Evolutionary conservation across 35 echinoderm and acorn worm species (phyloP).

Genomic region (Apostichopus japonicus): DNA sequence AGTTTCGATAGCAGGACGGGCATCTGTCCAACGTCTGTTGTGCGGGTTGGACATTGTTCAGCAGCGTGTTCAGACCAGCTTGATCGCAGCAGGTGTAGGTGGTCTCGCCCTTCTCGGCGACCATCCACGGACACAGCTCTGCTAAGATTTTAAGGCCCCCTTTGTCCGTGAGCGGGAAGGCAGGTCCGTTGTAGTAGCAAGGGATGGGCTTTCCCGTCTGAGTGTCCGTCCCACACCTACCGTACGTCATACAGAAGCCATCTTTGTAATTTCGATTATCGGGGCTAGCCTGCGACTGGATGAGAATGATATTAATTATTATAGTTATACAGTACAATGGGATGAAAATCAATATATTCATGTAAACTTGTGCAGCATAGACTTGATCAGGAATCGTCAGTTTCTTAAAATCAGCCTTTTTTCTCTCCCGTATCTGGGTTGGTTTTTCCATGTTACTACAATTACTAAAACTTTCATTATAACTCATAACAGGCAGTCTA

Average conservation of each 20-base stretch:
- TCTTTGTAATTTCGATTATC: conserved; percentile 52
- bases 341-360: no score
- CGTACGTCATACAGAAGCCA: conserved; percentile 84
- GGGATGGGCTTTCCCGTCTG: conserved; percentile 54
- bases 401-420: no score
- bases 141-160: conserved; percentile 70
- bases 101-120: conserved; percentile 23
- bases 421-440: no score
- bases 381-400: no score
- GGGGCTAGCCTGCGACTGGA: background rate
- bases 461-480: no score
- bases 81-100: conserved; percentile 81
- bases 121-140: conserved; percentile 80
- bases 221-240: conserved; percentile 61
- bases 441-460: no score
- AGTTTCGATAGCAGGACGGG: conserved; percentile 91
- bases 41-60: conserved; percentile 59
- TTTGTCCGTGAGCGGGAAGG: conserved; percentile 58
- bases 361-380: no score
- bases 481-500: no score
- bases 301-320: no score
- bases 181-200: conserved; percentile 82
- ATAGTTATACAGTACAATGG: no score
- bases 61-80: conserved; percentile 65
- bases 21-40: conserved; percentile 78